These are phyloP conservation scores for Melanchra persicariae DNA, from an alignment of 2,888 invertebrate species.

Conservation along the genomic window DNA sequence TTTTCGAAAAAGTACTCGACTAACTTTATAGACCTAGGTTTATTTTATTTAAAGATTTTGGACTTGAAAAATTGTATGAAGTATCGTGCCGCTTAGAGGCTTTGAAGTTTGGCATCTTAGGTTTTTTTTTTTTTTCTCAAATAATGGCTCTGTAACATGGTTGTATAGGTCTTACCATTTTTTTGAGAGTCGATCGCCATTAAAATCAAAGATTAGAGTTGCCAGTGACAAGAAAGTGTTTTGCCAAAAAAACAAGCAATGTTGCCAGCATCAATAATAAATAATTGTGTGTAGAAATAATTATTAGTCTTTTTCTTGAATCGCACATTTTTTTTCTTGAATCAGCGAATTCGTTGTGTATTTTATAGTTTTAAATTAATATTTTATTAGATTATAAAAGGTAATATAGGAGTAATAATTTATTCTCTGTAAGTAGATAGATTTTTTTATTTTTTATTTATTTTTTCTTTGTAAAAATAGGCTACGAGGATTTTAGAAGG, in stretches of 20 bases:
- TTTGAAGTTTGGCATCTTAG: background rate
- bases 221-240: constrained; percentile 50
- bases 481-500: constrained; percentile 68
- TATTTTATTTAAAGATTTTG: background rate
- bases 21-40: background rate
- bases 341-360: constrained; percentile 60
- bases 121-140: background rate
- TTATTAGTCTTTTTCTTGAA: constrained; percentile 50
- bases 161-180: too few relatives aligned
- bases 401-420: constrained; percentile 64
- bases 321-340: constrained; percentile 64
- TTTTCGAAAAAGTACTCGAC: background rate
- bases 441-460: constrained; percentile 66
- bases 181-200: constrained; percentile 4
- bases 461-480: constrained; percentile 71
- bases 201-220: constrained; percentile 35
- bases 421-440: constrained; percentile 68
- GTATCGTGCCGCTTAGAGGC: background rate
- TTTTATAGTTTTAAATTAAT: constrained; percentile 61
- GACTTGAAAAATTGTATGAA: background rate
- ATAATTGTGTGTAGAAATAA: constrained; percentile 60
- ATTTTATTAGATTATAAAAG: constrained; percentile 57
- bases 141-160: background rate
- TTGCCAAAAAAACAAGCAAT: constrained; percentile 60
- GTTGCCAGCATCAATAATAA: constrained; percentile 53